Conservation (phyloP, 1,140 invertebrate genomes). For the Polypedilum vanderplanki region DNA sequence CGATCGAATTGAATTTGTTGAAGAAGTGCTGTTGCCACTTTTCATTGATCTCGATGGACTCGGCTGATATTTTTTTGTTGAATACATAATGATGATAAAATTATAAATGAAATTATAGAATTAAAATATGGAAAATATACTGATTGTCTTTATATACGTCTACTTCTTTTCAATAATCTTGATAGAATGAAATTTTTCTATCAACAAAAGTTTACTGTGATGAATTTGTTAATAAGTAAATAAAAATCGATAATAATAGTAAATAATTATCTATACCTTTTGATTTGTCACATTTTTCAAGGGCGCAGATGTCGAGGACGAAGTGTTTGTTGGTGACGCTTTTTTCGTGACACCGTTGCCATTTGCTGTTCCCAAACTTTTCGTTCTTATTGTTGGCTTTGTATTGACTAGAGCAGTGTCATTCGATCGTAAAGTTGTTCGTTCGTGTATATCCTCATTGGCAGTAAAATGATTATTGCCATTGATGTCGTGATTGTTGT, state of each 20-base stretch:
- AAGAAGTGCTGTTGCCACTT: background rate
- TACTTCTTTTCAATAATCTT: background rate
- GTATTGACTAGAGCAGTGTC: background rate
- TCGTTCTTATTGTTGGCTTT: background rate
- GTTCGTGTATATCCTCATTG: background rate
- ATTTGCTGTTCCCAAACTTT: background rate
- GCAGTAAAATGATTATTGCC: conserved; percentile 3
- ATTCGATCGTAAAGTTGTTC: background rate
- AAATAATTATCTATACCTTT: background rate
- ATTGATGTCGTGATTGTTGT: conserved; percentile 15
- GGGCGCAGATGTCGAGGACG: background rate
- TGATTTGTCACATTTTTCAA: conserved; percentile 20
- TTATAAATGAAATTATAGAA: too few relatives aligned
- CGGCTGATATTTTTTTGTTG: background rate
- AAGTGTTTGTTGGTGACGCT: background rate
- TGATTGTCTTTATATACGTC: background rate
- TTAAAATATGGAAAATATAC: too few relatives aligned
- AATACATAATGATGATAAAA: too few relatives aligned
- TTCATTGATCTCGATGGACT: conserved; percentile 1
- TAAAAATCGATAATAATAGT: background rate
- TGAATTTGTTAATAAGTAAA: background rate
- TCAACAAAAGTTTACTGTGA: background rate
- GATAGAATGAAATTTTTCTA: background rate
- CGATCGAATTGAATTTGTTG: background rate
- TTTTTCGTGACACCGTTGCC: background rate